Evolutionary conservation across 2,113 vertebrate genomes (phyloP), one percentile per base, ranked within the genome.

Genomic region (Plecturocebus donacophilus): DNA sequence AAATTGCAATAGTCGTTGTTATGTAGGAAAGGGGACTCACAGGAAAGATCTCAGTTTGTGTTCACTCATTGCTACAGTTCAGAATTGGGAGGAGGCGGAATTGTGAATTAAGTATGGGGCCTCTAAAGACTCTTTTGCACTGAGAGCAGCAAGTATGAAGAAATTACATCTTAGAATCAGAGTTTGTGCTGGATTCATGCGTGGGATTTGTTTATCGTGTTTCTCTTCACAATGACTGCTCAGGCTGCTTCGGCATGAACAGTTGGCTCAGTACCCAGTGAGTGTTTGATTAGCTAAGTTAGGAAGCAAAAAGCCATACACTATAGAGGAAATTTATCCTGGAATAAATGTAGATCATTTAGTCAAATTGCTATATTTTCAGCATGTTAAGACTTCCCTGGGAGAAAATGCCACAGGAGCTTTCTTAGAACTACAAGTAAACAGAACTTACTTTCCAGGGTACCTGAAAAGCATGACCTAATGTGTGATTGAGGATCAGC

Each of bases 271-370:
- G 71, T 91, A 97, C 49, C 73, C 91, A 96, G 68, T 89, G 79
- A 79, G 70, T 88, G 68, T 94, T 94, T 95, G 97, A 97, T 97
- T 98, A 96, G 70, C 97, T 95, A 94, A 95, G 95, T 95, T 87
- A 92, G 84, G 94, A 97, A 93, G 97, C 81, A 95, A 97, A 93
- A 97, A 86, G 35, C 80, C 75, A 90, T 61, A 89, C 49, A 92
- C 56, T 54, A 14, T 47, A 94, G 93, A 91, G 86, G 42, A 98
- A 97, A 97, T 95, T 94, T 97, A 91, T 80, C 90, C 91, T 61
- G 58, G 71, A 85, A 96, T 96, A 95, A 97, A 96, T 95, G 93
- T 82, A 87, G 95, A 95, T 93, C 70, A 79, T 90, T 96, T 96
- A 95, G 64, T 92, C 64, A 95, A 96, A 97, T 82, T 93, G 84